Base-by-base conservation (phyloP, 2,888 invertebrate genomes). In the Gastracanthus pulcherrimus region DNA sequence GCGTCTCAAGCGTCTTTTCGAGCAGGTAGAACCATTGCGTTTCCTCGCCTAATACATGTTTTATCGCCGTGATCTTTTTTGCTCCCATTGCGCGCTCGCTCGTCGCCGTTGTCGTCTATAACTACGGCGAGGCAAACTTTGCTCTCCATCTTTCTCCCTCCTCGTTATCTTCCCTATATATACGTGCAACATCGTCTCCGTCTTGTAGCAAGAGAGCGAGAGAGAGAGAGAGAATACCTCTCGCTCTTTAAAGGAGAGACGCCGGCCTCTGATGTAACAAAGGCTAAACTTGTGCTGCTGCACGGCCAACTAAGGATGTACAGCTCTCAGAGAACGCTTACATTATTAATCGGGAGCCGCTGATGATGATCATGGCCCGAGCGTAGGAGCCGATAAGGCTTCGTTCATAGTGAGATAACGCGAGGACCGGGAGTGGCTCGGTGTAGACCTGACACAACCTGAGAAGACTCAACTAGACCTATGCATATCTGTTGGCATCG, bases 301-400 rank as follows among this genome's bases (percentile, higher is more conserved):
- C 66, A 38, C 26, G 31, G 76, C 66, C 34, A 58, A 34, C 58
- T 34, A 41, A 41, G 58, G 76, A 58, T 41, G 45, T 67, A 11
- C 38, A 64, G 19, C 1, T 41, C 29, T 55, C 66, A 11, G 45
- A 64, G 62, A 67, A 58, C 58, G 45, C 41, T 71, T 79, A 34
- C 55, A 58, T 79, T 79, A 79, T 79, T 72, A 72, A 79, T 66
- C 55, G 72, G 29, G 0, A 34, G 36, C 11, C 13, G n/a, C n/a
- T 29, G 26, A n/a, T n/a, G n/a, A n/a, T n/a, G n/a, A n/a, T n/a
- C n/a, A n/a, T n/a, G n/a, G n/a, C n/a, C 26, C 55, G 79, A 26
- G 34, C 34, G 79, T n/a, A n/a, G n/a, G n/a, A n/a, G n/a, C n/a
- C n/a, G n/a, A n/a, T n/a, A n/a, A n/a, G n/a, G n/a, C n/a, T n/a